Evolutionary conservation across 2,113 vertebrate species (phyloP).

Genomic region (Brachirus orientalis): DNA sequence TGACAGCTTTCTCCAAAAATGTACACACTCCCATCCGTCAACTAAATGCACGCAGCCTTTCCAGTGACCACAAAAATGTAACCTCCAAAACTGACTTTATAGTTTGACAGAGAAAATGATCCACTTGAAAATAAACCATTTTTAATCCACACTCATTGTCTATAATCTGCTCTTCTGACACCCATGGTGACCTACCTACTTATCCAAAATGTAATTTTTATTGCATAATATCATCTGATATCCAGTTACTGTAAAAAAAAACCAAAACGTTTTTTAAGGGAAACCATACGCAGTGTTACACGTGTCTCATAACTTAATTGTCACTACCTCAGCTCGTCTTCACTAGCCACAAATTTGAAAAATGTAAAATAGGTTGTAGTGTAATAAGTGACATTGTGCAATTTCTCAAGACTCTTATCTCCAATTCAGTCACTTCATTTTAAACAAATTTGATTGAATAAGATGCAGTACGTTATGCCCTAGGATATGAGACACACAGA

Average conservation of each 20-base stretch:
- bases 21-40: neutral
- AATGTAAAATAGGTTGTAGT: too few relatives aligned
- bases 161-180: conserved; percentile 12
- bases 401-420: conserved; percentile 1
- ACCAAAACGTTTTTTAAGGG: too few relatives aligned
- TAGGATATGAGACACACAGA: neutral
- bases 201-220: neutral
- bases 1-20: conserved; percentile 39
- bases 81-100: conserved; percentile 9
- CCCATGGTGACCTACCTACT: neutral
- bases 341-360: too few relatives aligned
- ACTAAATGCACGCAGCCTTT: conserved; percentile 1
- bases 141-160: neutral
- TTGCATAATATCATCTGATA: neutral
- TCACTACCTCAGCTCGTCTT: too few relatives aligned
- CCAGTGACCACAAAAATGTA: neutral
- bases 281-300: neutral
- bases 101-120: neutral
- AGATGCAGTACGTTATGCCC: conserved; percentile 6
- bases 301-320: too few relatives aligned
- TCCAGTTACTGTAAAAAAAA: too few relatives aligned
- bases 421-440: neutral
- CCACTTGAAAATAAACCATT: neutral
- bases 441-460: neutral
- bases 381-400: neutral